A percentile compares a stretch with the other conserved stretches of the same genome.
Evolutionary conservation across 2,113 vertebrate species (phyloP).

Genomic region (Hemiscyllium ocellatum): DNA sequence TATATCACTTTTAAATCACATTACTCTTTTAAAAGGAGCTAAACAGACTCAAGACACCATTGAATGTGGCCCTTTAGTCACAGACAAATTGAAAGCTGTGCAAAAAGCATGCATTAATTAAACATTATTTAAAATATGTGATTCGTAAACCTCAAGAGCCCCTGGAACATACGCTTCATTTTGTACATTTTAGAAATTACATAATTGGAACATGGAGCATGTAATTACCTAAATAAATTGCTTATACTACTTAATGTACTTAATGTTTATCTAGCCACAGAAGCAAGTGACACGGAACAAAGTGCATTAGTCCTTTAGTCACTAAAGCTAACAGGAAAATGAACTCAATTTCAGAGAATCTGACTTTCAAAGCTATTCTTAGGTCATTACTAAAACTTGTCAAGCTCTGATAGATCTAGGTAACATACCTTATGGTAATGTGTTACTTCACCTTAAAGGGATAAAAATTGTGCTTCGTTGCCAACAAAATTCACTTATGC

Average conservation of each 20-base stretch:
- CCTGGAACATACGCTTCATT: neutral
- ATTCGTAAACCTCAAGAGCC: neutral
- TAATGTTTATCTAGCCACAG: neutral
- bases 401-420: neutral
- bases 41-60: neutral
- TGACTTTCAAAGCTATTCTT: neutral
- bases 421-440: neutral
- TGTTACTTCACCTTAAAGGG: neutral
- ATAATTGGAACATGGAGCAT: conserved; percentile 28
- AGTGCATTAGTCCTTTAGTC: neutral
- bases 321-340: neutral
- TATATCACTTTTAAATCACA: neutral
- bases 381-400: neutral
- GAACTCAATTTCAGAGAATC: neutral
- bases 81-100: neutral
- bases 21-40: neutral
- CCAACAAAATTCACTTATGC: neutral
- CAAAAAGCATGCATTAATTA: neutral
- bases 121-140: neutral
- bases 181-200: conserved; percentile 3
- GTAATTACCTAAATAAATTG: conserved; percentile 36
- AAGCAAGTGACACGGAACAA: neutral
- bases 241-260: neutral
- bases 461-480: neutral
- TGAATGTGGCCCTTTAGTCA: neutral